phyloP scores from a whole-genome alignment of 2,113 vertebrate genomes.

The Platycercus adscitus region DNA sequence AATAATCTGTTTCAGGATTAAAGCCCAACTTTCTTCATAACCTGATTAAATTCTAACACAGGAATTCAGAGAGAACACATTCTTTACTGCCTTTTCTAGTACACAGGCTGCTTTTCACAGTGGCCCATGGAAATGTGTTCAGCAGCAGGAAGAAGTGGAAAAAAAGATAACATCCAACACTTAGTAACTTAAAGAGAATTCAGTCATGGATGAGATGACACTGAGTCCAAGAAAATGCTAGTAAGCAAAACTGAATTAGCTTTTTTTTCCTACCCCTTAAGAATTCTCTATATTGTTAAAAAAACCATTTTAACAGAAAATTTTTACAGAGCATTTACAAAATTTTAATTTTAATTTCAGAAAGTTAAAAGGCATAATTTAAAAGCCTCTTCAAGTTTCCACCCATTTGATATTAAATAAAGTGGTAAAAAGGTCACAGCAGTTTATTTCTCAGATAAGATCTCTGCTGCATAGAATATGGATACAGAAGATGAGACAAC shows the following conservation, averaged over 20 bases:
- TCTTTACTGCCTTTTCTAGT: not conserved
- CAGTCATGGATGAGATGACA: not conserved
- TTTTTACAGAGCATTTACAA: not conserved
- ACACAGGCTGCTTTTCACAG: not conserved
- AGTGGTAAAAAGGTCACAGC: not conserved
- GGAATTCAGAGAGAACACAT: not conserved
- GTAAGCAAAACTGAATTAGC: not conserved
- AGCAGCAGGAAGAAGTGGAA: not conserved
- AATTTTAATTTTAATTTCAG: not conserved
- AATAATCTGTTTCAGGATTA: not conserved
- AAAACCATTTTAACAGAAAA: not conserved
- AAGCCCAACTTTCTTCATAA: not conserved
- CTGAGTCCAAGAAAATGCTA: not conserved
- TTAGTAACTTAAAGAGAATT: not conserved
- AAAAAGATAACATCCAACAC: not conserved
- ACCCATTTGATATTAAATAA: not conserved
- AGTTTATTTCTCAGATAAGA: not conserved
- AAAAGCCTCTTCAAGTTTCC: not conserved
- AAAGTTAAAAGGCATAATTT: not conserved
- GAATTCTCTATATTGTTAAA: not conserved
- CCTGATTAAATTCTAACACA: not conserved
- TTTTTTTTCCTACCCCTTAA: not conserved
- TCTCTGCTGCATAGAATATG: slow-evolving; percentile 22
- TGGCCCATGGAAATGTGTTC: not conserved
- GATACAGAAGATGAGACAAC: not conserved